These are phyloP conservation scores for Cremastinae sp. DNA, from an alignment of 2,888 invertebrate species.

Conservation along the genomic window DNA sequence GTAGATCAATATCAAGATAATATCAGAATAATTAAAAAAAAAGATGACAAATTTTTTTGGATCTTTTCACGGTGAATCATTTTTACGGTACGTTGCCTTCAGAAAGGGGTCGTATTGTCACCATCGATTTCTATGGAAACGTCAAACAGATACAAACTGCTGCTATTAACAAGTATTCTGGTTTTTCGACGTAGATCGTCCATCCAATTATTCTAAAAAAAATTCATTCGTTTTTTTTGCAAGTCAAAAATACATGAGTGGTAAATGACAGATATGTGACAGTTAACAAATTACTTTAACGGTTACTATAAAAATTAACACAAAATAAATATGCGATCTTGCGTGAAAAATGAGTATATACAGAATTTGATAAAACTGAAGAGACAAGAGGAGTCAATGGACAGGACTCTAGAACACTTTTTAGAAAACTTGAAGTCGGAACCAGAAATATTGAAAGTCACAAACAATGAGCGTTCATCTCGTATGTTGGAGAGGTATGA, in stretches of 20 bases:
- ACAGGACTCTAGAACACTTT: slow-evolving; percentile 69
- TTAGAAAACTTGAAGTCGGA: slow-evolving; percentile 71
- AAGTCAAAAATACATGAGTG: no score
- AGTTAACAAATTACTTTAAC: slow-evolving; percentile 1
- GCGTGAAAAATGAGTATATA: slow-evolving; percentile 64
- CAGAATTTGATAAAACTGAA: slow-evolving; percentile 71
- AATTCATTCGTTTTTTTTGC: not conserved
- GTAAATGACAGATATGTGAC: not conserved
- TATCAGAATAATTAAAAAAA: slow-evolving; percentile 1
- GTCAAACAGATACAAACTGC: slow-evolving; percentile 18
- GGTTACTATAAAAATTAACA: not conserved
- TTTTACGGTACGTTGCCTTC: slow-evolving; percentile 27
- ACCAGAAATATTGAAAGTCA: slow-evolving; percentile 63
- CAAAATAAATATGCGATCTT: slow-evolving; percentile 50
- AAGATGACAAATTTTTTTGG: no score
- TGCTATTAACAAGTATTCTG: not conserved
- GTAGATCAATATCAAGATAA: no score
- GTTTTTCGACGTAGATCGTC: not conserved
- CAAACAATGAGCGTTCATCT: slow-evolving; percentile 65
- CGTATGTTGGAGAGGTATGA: slow-evolving; percentile 68
- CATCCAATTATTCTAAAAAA: not conserved
- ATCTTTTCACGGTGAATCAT: slow-evolving; percentile 6
- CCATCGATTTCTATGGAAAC: slow-evolving; percentile 55
- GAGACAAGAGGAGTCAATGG: slow-evolving; percentile 72
- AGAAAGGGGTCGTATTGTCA: slow-evolving; percentile 9